Conservation (phyloP, 2,888 invertebrate genomes). For the Lepidocyrtinus sp. region DNA sequence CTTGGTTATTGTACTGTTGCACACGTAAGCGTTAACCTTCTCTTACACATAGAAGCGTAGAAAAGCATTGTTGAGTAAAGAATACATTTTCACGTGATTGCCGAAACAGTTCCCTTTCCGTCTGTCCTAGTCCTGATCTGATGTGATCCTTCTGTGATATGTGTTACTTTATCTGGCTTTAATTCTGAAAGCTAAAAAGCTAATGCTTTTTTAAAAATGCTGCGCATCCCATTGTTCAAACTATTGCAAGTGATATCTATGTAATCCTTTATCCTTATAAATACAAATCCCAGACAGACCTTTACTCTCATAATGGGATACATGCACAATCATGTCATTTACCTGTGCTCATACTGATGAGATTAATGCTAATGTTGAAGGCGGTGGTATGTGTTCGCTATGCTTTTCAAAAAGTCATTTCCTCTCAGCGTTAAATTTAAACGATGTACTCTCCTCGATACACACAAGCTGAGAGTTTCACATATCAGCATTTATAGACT, state of each 20-base stretch:
- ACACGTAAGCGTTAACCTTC: not conserved
- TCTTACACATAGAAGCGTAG: not conserved
- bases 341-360: not conserved
- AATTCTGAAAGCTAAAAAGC: not conserved
- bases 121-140: no score
- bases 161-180: not conserved
- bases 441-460: not conserved
- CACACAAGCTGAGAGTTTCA: not conserved
- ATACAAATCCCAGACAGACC: not conserved
- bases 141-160: not conserved
- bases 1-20: not conserved
- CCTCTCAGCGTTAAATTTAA: no score
- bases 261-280: not conserved
- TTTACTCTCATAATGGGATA: not conserved
- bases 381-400: not conserved
- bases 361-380: not conserved
- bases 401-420: not conserved
- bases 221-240: slow-evolving; percentile 7
- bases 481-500: not conserved
- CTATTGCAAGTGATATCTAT: not conserved
- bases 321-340: not conserved
- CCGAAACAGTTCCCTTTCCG: slow-evolving; percentile 15
- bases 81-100: not conserved
- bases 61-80: not conserved
- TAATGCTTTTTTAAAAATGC: slow-evolving; percentile 1